These are phyloP conservation scores for Drosophila bunnanda DNA, from an alignment of 2,888 invertebrate species.

Conservation along the genomic window DNA sequence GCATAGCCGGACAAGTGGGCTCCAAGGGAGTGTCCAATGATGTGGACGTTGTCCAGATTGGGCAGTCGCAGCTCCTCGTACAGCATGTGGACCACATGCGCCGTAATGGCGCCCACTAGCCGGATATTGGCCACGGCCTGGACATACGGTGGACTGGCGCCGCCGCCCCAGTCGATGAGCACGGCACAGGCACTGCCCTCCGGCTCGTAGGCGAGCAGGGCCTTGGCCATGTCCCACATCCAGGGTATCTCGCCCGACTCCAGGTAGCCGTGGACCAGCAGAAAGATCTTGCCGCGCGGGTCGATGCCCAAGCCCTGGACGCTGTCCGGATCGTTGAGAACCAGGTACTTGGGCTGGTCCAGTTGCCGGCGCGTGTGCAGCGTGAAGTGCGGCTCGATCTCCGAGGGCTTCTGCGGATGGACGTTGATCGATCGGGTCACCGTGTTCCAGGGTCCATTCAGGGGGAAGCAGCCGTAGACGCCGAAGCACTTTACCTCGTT, in stretches of 20 bases:
- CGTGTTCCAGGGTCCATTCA: conserved; percentile 91
- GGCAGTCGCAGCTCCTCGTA: conserved; percentile 86
- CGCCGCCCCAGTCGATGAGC: conserved; percentile 93
- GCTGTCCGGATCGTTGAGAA: conserved; percentile 88
- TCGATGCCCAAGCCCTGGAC: conserved; percentile 88
- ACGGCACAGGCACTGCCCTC: conserved; percentile 91
- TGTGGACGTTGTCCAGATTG: conserved; percentile 89
- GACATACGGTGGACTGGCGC: conserved; percentile 94
- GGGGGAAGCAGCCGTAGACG: conserved; percentile 92
- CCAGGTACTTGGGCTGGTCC: conserved; percentile 87
- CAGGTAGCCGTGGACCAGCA: conserved; percentile 94
- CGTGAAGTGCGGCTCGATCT: conserved; percentile 86
- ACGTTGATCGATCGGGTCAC: conserved; percentile 91
- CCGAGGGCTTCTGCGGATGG: conserved; percentile 90
- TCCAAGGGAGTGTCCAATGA: conserved; percentile 94
- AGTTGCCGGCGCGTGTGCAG: conserved; percentile 86
- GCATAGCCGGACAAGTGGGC: conserved; percentile 94
- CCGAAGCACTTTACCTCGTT: conserved; percentile 89
- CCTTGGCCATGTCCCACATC: conserved; percentile 89
- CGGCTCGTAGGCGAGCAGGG: conserved; percentile 87
- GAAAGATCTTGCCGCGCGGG: conserved; percentile 88
- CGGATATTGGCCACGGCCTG: conserved; percentile 97
- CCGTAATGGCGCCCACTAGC: conserved; percentile 93
- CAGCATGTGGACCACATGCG: conserved; percentile 88
- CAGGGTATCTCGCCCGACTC: conserved; percentile 91